Evolutionary conservation across 2,888 invertebrate species (phyloP), one percentile per base, ranked within the genome.

Genomic region (Aspidapion aeneum): DNA sequence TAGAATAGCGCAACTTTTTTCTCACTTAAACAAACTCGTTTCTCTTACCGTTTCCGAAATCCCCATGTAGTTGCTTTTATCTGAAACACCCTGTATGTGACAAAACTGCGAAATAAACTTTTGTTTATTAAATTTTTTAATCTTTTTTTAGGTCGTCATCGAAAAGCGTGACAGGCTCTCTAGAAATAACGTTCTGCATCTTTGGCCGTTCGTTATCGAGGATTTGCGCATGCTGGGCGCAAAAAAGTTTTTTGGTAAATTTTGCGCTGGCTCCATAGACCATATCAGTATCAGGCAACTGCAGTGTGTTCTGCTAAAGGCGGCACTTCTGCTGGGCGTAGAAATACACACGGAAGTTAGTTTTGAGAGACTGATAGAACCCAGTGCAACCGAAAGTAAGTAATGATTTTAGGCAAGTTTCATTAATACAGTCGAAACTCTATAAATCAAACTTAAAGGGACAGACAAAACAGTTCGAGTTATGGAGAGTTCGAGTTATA

Each of bases 201-300:
- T 99, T 68, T 99, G 98, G 98, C 97, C 98, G 57, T 98, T 95
- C 81, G 95, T 98, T 55, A 98, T 99, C 66, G 93, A 96, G 71
- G 98, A 99, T 82, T 84, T 99, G 70, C 87, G 92, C 63, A 90
- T 90, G 68, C 85, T 98, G 21, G 98, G 97, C 18, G 98, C 97
- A 18, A 99, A 99, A 80, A 96, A 97, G 78, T 98, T 99, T 83
- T 98, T 96, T 78, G 98, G 98, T 17, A 97, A 97, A 82, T 99
- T 99, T 81, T 98, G 98, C 82, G 97, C 98, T 1, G 98, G 98
- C 18, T 89, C 96, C 66, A 98, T 99, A 69, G 98, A 99, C 80
- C 98, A 99, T 80, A 98, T 99, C 74, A 96, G 97, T 79, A 98
- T 98, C 72, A 85, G 98, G 66, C 96, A 97, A 79, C 81, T 99